A percentile compares a stretch with the other conserved stretches of the same genome.
Conservation (phyloP, 2,113 vertebrate genomes). For the Leptodactylus fuscus region DNA sequence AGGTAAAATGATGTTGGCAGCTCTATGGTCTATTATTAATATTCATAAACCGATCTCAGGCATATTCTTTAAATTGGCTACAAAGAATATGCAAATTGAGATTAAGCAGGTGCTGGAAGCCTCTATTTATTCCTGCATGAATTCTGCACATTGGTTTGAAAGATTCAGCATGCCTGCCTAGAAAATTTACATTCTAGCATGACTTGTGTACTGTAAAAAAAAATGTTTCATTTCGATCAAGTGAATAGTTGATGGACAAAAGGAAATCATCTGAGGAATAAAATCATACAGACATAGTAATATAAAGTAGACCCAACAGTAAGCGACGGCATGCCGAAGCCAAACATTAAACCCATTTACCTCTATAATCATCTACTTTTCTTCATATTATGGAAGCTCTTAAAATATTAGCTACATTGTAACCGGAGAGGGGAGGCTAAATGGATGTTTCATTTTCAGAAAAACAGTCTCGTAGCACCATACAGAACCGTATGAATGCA, state of each 20-base stretch:
- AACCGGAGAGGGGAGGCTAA: not conserved
- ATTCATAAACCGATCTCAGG: slow-evolving; percentile 32
- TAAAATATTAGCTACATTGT: not conserved
- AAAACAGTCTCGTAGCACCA: not conserved
- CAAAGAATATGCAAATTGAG: slow-evolving; percentile 44
- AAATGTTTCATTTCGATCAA: not conserved
- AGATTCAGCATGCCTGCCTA: slow-evolving; percentile 13
- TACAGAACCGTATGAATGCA: not conserved
- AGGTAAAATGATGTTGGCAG: slow-evolving; percentile 42
- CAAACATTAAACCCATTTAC: not conserved
- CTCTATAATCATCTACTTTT: not conserved
- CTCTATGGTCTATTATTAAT: slow-evolving; percentile 46
- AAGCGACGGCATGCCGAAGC: not conserved
- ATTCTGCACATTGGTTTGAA: slow-evolving; percentile 1
- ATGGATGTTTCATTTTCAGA: not conserved
- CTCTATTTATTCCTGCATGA: slow-evolving; percentile 31
- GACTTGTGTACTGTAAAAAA: not conserved
- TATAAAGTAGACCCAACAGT: not conserved
- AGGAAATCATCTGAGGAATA: not conserved
- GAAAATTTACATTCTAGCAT: not conserved
- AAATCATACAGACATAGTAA: not conserved
- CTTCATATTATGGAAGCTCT: not conserved
- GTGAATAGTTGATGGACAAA: not conserved
- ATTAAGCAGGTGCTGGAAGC: slow-evolving; percentile 39
- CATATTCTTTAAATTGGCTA: slow-evolving; percentile 49